These are phyloP conservation scores for Acheta domesticus DNA, from an alignment of 2,888 invertebrate genomes.

Conservation along the genomic window DNA sequence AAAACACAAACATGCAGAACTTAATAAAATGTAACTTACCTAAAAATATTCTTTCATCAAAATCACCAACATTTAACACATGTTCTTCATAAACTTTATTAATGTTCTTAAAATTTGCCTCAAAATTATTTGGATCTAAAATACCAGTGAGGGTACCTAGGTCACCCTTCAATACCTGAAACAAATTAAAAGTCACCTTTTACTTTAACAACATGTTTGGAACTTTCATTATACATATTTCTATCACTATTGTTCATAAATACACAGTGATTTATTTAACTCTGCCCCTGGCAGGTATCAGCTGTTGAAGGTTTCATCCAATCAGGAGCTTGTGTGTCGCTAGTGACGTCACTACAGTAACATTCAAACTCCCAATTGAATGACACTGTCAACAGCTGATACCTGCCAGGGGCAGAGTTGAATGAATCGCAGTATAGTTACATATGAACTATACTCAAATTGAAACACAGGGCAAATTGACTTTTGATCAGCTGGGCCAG, in stretches of 20 bases:
- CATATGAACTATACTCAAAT: too few relatives aligned
- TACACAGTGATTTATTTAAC: not conserved
- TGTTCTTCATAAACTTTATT: slow-evolving; percentile 87
- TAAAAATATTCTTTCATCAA: slow-evolving; percentile 94
- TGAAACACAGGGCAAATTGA: too few relatives aligned
- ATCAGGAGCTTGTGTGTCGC: too few relatives aligned
- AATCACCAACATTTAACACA: slow-evolving; percentile 86
- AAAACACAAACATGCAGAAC: not conserved
- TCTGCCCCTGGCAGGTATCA: too few relatives aligned
- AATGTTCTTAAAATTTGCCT: slow-evolving; percentile 78
- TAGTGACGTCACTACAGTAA: not conserved
- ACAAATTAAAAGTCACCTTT: slow-evolving; percentile 36
- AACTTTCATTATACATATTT: not conserved
- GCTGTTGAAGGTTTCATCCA: too few relatives aligned
- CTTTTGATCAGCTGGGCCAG: too few relatives aligned
- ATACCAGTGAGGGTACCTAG: slow-evolving; percentile 67
- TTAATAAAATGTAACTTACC: slow-evolving; percentile 50
- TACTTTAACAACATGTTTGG: not conserved
- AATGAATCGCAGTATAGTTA: too few relatives aligned
- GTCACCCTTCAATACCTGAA: slow-evolving; percentile 71
- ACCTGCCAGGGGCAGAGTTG: too few relatives aligned
- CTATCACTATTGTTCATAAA: not conserved
- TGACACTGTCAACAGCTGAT: too few relatives aligned
- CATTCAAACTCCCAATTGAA: too few relatives aligned
- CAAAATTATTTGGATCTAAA: slow-evolving; percentile 75